Evolutionary conservation across 1,140 invertebrate species (phyloP).

Genomic region (Theocolax elegans): DNA sequence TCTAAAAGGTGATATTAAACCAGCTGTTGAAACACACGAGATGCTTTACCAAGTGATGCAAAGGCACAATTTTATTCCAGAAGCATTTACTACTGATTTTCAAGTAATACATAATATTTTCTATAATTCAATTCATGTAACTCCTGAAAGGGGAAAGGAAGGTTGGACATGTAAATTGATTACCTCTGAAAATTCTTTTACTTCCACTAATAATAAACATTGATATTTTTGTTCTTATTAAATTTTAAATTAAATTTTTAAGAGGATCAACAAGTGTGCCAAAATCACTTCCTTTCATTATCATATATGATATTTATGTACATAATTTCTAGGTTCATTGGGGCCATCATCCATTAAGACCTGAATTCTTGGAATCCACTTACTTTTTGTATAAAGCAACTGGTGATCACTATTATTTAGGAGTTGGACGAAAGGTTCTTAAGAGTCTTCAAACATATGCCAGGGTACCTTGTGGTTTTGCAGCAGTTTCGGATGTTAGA

Average conservation of each 20-base stretch:
- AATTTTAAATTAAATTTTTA: slow-evolving; percentile 11
- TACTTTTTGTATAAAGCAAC: slow-evolving; percentile 97
- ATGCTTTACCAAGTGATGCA: slow-evolving; percentile 98
- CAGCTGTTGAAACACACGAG: slow-evolving; percentile 97
- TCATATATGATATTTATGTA: not conserved
- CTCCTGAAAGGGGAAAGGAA: slow-evolving; percentile 7
- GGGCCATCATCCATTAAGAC: slow-evolving; percentile 96
- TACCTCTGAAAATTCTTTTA: slow-evolving; percentile 19
- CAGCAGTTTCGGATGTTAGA: slow-evolving; percentile 95
- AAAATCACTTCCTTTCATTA: slow-evolving; percentile 3
- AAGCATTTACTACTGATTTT: slow-evolving; percentile 96
- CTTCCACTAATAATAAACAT: no score
- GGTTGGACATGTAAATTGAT: slow-evolving; percentile 31
- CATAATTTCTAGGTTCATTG: slow-evolving; percentile 84
- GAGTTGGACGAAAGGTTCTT: slow-evolving; percentile 92
- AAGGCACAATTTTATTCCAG: slow-evolving; percentile 96
- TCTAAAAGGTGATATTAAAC: slow-evolving; percentile 92
- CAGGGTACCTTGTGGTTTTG: slow-evolving; percentile 94
- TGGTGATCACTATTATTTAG: slow-evolving; percentile 93
- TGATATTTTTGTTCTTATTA: no score
- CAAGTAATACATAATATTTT: slow-evolving; percentile 70
- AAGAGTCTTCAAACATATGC: slow-evolving; percentile 91
- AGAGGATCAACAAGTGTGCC: slow-evolving; percentile 30
- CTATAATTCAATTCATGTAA: not conserved
- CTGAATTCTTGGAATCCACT: slow-evolving; percentile 98